These are phyloP conservation scores for Strix uralensis DNA, from an alignment of 2,113 vertebrate genomes.

Conservation along the genomic window DNA sequence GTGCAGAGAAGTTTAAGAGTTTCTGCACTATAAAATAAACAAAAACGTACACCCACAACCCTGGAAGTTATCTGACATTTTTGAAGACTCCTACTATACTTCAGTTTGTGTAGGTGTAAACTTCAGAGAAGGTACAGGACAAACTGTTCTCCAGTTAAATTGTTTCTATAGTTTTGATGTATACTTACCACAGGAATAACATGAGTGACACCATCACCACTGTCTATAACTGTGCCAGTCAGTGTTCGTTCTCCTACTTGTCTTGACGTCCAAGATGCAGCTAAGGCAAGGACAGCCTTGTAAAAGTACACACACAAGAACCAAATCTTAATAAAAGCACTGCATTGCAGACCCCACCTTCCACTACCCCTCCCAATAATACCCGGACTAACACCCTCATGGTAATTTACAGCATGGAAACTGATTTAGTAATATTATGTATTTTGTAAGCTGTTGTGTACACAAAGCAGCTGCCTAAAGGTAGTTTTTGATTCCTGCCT, in stretches of 20 bases:
- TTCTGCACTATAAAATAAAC: background rate
- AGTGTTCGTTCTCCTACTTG: constrained; percentile 96
- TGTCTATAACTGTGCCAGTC: constrained; percentile 97
- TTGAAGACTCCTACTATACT: background rate
- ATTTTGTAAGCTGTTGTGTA: background rate
- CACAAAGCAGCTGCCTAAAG: background rate
- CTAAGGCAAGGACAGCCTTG: constrained; percentile 95
- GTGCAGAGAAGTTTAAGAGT: background rate
- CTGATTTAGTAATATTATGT: background rate
- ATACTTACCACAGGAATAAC: constrained; percentile 96
- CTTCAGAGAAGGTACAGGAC: background rate
- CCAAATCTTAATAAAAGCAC: background rate
- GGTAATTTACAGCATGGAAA: background rate
- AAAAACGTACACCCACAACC: background rate
- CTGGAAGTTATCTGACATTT: background rate
- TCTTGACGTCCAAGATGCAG: constrained; percentile 97
- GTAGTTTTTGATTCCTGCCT: background rate
- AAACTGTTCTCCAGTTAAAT: background rate
- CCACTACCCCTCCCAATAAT: background rate
- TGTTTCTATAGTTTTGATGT: background rate
- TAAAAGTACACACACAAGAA: background rate
- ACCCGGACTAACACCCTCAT: background rate
- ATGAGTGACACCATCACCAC: constrained; percentile 96
- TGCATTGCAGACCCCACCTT: background rate
- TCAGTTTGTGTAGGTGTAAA: background rate